Base-by-base conservation (phyloP, 2,888 invertebrate genomes). In the Drosophila infuscata region DNA sequence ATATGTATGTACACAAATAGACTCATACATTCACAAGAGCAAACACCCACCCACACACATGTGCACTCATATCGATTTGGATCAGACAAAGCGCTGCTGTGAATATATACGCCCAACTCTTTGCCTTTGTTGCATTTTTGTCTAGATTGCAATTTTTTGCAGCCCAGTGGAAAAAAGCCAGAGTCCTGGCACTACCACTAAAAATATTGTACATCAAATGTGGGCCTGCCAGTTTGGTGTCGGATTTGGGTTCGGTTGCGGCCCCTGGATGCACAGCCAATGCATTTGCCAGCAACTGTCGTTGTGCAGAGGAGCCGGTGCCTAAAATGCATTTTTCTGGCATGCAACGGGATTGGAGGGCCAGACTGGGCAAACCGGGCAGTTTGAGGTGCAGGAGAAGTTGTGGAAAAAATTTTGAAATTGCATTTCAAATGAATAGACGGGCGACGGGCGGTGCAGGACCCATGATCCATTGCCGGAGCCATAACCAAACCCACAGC, bases 51-150 rank as follows among this genome's bases (percentile, higher is more conserved):
- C 30, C 33, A 49, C 29, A 12, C 11, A 46, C n/a, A 62, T 17
- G 35, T 25, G 41, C 36, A 38, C 33, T 48, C 29, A 43, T 56
- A 72, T 77, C 59, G 74, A 77, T 75, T 77, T 72, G 62, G 66
- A 79, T 71, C 78, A 70, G 75, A 81, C 80, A 80, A 81, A 81
- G 78, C 68, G 48, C 15, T 53, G 52, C 74, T 73, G 70, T 59
- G 80, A 70, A 76, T 79, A 76, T 79, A 65, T 70, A 76, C 71
- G 71, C 72, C 74, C 74, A 75, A 66, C 79, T 75, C 89, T 89
- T 88, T 88, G 85, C 79, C 90, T 89, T 88, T 90, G 90, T 88
- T 90, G 90, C 90, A 91, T 89, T 90, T 90, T 86, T 89, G 89
- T 82, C 83, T 91, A 88, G 88, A 90, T 90, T 90, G 89, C 91